A percentile compares a stretch with the other conserved stretches of the same genome.
phyloP scores from a whole-genome alignment of 2,888 invertebrate species.

The Stramonita haemastoma region DNA sequence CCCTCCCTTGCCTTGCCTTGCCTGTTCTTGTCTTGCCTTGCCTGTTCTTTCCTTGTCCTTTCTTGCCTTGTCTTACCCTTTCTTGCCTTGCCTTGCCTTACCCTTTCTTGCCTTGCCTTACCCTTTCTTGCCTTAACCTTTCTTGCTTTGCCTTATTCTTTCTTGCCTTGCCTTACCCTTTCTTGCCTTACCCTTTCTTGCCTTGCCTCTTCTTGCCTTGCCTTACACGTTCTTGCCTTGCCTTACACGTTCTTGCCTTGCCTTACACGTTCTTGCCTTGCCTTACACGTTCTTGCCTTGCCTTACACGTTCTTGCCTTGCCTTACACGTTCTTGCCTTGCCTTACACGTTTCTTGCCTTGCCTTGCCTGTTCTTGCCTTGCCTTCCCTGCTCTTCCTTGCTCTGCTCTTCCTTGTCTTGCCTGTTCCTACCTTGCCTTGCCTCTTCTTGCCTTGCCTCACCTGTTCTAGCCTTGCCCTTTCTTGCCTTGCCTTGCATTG shows the following conservation, averaged over 20 bases:
- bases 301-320: too few species aligned
- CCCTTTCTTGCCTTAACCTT: not conserved
- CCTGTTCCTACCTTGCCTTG: not conserved
- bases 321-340: not conserved
- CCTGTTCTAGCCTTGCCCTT: not conserved
- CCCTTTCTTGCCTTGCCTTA: too few species aligned
- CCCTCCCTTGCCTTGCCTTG: not conserved
- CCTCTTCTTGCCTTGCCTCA: not conserved
- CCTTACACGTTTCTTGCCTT: not conserved
- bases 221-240: too few species aligned
- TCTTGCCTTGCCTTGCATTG: not conserved
- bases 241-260: too few species aligned
- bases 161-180: too few species aligned
- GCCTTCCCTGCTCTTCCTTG: not conserved
- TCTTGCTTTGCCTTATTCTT: not conserved
- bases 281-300: too few species aligned
- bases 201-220: too few species aligned
- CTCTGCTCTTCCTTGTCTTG: not conserved
- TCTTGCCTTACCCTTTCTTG: too few species aligned
- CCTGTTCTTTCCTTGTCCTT: not conserved
- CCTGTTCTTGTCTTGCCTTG: not conserved
- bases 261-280: too few species aligned
- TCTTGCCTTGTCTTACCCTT: not conserved
- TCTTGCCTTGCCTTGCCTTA: not conserved
- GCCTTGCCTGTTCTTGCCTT: not conserved